Percentiles rank a stretch among this genome's conserved stretches.
Conservation (phyloP, 2,888 invertebrate species). For the Polydrusus cervinus region DNA sequence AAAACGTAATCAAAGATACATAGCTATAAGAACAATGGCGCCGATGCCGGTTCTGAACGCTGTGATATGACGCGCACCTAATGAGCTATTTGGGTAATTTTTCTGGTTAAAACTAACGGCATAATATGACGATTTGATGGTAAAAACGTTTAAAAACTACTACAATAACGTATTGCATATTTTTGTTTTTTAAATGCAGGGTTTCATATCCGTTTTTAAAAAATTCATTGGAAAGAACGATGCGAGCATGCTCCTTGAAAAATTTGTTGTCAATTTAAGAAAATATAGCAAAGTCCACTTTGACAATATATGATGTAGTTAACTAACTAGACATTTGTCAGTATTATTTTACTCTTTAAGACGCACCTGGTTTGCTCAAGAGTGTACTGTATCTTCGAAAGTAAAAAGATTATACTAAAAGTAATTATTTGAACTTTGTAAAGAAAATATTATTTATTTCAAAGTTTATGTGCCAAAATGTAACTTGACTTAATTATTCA, state of each 20-base stretch:
- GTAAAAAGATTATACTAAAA: conserved; percentile 20
- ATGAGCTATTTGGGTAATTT: too few relatives aligned
- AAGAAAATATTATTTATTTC: conserved; percentile 1
- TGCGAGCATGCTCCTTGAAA: background rate
- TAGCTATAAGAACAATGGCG: too few relatives aligned
- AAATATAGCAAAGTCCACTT: conserved; percentile 37
- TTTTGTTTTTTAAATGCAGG: too few relatives aligned
- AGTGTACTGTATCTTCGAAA: conserved; percentile 27
- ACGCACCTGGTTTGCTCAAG: conserved; percentile 44
- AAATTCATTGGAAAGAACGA: too few relatives aligned
- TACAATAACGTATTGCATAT: too few relatives aligned
- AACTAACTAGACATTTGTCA: conserved; percentile 33
- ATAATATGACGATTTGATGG: too few relatives aligned
- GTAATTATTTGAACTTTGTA: conserved; percentile 17
- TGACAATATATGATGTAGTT: conserved; percentile 35
- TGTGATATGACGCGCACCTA: too few relatives aligned
- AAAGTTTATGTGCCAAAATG: conserved; percentile 10
- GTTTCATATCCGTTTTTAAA: too few relatives aligned
- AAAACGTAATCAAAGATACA: too few relatives aligned
- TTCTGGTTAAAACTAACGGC: too few relatives aligned
- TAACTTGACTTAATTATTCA: conserved; percentile 1
- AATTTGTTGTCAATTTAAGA: conserved; percentile 37
- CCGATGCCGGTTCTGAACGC: too few relatives aligned
- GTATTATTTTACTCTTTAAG: conserved; percentile 33
- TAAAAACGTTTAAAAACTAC: too few relatives aligned